Evolutionary conservation across 92 coral and sea anemone genomes (phyloP).

Genomic region (Porites lobata): DNA sequence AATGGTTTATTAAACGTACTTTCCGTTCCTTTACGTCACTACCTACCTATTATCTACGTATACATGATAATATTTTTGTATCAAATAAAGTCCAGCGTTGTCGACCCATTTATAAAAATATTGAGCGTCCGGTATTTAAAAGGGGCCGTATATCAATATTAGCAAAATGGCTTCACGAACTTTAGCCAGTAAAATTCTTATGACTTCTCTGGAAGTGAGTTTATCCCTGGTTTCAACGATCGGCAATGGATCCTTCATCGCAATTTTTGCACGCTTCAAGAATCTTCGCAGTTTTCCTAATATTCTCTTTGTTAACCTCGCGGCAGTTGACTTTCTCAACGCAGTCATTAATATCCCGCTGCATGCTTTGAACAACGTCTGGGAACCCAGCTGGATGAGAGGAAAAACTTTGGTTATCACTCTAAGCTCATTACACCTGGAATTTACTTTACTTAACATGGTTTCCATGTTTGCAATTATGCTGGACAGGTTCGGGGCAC

Average conservation of each 20-base stretch:
- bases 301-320: background rate
- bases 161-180: too few species aligned
- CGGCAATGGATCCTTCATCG: conserved; percentile 6
- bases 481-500: conserved; percentile 9
- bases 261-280: conserved; percentile 17
- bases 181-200: too few species aligned
- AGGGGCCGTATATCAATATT: too few species aligned
- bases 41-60: too few species aligned
- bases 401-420: background rate
- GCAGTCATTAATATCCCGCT: background rate
- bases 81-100: too few species aligned
- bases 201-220: too few species aligned
- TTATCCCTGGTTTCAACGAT: background rate
- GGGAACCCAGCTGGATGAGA: background rate
- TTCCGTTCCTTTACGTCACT: too few species aligned
- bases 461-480: conserved; percentile 7
- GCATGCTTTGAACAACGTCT: background rate
- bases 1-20: too few species aligned
- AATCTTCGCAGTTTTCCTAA: background rate
- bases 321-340: background rate
- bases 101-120: too few species aligned
- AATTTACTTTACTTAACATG: background rate
- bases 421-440: background rate
- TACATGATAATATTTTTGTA: too few species aligned
- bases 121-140: too few species aligned